Evolutionary conservation across 92 coral and sea anemone genomes (phyloP).

Genomic region (Metridium senile): DNA sequence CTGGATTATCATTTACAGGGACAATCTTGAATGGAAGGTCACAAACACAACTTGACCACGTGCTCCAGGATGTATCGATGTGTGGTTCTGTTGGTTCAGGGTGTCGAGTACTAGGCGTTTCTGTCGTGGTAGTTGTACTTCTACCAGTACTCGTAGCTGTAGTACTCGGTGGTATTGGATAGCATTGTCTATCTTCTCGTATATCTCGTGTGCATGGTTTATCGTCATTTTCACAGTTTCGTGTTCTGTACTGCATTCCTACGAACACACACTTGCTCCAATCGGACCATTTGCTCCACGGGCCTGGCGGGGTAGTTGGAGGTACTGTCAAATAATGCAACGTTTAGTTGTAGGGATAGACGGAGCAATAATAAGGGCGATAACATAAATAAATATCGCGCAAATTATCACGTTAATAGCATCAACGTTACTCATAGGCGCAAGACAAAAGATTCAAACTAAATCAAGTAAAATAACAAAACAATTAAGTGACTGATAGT

Average conservation of each 20-base stretch:
- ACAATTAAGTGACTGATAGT: too few relatives aligned
- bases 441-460: too few relatives aligned
- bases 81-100: constrained; percentile 13
- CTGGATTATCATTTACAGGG: constrained; percentile 17
- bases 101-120: neutral
- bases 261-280: constrained; percentile 54
- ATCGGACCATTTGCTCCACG: constrained; percentile 51
- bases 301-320: constrained; percentile 32
- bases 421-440: too few relatives aligned
- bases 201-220: constrained; percentile 42
- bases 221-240: constrained; percentile 39
- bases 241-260: constrained; percentile 49
- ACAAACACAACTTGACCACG: constrained; percentile 74
- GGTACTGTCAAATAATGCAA: neutral
- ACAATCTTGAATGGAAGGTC: constrained; percentile 32
- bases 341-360: neutral
- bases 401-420: too few relatives aligned
- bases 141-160: constrained; percentile 11
- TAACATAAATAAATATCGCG: too few relatives aligned
- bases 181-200: constrained; percentile 44
- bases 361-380: neutral
- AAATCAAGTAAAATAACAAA: too few relatives aligned
- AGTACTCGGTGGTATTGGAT: neutral
- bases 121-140: neutral
- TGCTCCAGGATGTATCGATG: constrained; percentile 44